Percentiles rank a stretch among this genome's conserved stretches.
These are phyloP conservation scores for Propithecus coquereli DNA, from an alignment of 2,113 vertebrate species.

Conservation along the genomic window DNA sequence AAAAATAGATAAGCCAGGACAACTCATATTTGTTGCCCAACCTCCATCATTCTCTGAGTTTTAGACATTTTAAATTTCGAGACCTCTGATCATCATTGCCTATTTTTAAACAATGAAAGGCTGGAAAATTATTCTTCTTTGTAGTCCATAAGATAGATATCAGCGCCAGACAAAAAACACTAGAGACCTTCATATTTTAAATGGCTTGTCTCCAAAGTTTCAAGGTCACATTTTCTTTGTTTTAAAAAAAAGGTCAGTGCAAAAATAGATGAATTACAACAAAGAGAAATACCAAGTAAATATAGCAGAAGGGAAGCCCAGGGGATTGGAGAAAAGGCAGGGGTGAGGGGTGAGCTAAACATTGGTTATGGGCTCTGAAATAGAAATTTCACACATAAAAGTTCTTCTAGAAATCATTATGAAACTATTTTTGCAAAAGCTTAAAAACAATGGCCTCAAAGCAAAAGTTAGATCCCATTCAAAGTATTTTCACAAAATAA, in stretches of 20 bases:
- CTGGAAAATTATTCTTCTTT: constrained; percentile 42
- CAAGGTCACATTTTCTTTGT: constrained; percentile 41
- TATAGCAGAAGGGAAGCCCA: not conserved
- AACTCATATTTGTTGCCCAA: not conserved
- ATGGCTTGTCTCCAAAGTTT: constrained; percentile 23
- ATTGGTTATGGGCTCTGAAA: constrained; percentile 3
- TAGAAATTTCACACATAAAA: not conserved
- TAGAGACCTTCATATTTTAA: constrained; percentile 44
- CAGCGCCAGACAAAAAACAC: not conserved
- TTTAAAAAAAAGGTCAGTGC: constrained; percentile 19
- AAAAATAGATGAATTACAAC: constrained; percentile 43
- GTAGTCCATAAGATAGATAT: constrained; percentile 17
- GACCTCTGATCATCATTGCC: not conserved
- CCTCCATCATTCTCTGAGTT: constrained; percentile 31
- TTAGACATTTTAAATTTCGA: constrained; percentile 49
- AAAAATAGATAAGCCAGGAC: constrained; percentile 39
- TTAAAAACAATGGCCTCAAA: constrained; percentile 10
- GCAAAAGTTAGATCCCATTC: not conserved
- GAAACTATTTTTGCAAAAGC: constrained; percentile 28
- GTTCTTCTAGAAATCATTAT: constrained; percentile 16
- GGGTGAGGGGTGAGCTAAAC: not conserved
- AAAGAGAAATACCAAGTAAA: constrained; percentile 43
- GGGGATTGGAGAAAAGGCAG: not conserved
- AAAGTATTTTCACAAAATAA: not conserved
- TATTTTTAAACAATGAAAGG: constrained; percentile 38